Conservation (phyloP, 2,888 invertebrate genomes). For the Temnothorax ravouxi region DNA sequence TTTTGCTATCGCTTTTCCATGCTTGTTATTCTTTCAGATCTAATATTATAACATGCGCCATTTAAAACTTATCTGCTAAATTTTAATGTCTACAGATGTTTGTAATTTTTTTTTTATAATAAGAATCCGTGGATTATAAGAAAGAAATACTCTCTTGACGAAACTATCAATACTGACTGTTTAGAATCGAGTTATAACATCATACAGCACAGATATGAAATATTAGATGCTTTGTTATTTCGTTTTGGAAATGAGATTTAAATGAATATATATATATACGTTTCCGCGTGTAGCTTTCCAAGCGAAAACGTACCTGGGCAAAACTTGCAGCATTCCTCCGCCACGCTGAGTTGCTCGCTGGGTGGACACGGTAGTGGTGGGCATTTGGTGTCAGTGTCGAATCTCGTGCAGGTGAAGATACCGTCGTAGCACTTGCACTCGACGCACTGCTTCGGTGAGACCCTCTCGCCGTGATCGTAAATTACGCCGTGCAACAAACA, state of each 20-base stretch:
- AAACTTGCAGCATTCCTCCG: constrained; percentile 96
- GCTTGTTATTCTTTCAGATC: constrained; percentile 17
- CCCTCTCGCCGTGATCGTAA: constrained; percentile 94
- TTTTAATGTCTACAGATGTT: background rate
- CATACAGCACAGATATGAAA: background rate
- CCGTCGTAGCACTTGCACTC: constrained; percentile 95
- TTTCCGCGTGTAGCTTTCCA: background rate
- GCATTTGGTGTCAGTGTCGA: constrained; percentile 92
- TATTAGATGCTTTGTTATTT: background rate
- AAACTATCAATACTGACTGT: background rate
- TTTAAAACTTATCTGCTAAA: background rate
- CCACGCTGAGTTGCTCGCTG: constrained; percentile 92
- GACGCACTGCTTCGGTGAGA: constrained; percentile 92
- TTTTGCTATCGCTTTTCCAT: constrained; percentile 15
- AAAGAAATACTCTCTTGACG: background rate
- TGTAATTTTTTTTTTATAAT: background rate
- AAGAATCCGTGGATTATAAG: background rate
- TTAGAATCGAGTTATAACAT: background rate
- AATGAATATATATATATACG: constrained; percentile 1
- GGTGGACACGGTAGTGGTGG: constrained; percentile 93
- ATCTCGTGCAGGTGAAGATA: constrained; percentile 92
- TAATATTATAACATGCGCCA: background rate
- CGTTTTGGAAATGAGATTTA: background rate
- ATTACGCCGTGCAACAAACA: constrained; percentile 90
- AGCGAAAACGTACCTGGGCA: constrained; percentile 90